Conservation (phyloP, 2,888 invertebrate genomes). For the Rhagonycha lutea region DNA sequence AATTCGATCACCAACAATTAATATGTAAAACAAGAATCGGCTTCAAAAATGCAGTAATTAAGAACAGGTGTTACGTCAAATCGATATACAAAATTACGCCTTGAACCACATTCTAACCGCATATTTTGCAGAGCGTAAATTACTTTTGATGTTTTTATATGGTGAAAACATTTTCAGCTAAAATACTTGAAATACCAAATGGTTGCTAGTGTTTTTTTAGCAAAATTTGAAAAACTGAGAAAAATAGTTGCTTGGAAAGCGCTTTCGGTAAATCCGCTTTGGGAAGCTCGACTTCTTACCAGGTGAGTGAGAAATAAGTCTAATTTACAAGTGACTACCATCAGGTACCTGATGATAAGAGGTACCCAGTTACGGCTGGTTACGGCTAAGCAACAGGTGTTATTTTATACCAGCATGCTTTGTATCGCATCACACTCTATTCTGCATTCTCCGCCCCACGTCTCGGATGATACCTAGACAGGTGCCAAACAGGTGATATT, state of each 20-base stretch:
- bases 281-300: background rate
- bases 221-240: background rate
- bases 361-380: constrained; percentile 6
- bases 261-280: background rate
- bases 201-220: background rate
- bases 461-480: constrained; percentile 14
- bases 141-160: background rate
- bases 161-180: background rate
- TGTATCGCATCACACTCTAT: constrained; percentile 24
- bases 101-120: constrained; percentile 4
- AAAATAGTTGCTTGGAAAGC: background rate
- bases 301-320: background rate
- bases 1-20: background rate
- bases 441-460: constrained; percentile 8
- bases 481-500: constrained; percentile 30
- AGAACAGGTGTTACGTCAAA: constrained; percentile 20
- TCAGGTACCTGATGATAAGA: background rate
- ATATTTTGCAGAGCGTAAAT: background rate
- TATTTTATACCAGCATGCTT: constrained; percentile 15
- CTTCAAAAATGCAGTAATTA: constrained; percentile 23
- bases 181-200: background rate
- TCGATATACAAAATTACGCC: constrained; percentile 8
- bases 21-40: constrained; percentile 23
- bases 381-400: constrained; percentile 27
- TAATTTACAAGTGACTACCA: background rate